phyloP scores from a whole-genome alignment of 2,113 vertebrate species.

The Phrynosoma blainvillii region DNA sequence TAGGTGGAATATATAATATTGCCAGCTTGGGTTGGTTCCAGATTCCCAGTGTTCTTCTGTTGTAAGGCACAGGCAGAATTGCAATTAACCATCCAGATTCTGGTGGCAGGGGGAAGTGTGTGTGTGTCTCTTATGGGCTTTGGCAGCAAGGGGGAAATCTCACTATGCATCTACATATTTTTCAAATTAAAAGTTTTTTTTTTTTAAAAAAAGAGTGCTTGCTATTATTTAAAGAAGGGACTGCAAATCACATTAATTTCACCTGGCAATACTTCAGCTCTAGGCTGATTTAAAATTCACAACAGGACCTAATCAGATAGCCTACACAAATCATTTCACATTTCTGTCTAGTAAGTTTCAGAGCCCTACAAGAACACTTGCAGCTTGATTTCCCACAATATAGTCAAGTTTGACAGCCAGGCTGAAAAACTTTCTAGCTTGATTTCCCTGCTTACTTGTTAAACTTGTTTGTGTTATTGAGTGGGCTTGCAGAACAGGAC shows the following conservation, averaged over 20 bases:
- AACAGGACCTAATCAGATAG: background rate
- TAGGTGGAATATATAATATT: background rate
- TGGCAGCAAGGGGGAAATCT: too few species aligned
- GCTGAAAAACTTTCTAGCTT: background rate
- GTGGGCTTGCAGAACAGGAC: background rate
- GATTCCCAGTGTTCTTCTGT: too few species aligned
- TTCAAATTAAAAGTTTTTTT: too few species aligned
- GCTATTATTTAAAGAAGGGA: background rate
- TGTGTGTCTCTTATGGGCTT: too few species aligned
- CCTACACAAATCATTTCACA: background rate
- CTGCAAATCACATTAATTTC: background rate
- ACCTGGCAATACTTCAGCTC: background rate
- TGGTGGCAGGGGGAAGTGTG: too few species aligned
- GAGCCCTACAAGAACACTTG: background rate
- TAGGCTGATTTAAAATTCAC: background rate
- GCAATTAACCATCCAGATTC: too few species aligned
- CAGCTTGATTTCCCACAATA: background rate
- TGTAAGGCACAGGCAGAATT: too few species aligned
- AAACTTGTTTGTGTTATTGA: background rate
- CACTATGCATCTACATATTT: too few species aligned
- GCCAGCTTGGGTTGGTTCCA: too few species aligned
- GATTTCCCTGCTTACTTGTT: background rate
- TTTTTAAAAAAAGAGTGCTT: background rate
- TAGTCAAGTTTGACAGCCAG: background rate
- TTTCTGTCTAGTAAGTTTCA: background rate